Conservation (phyloP, 2,888 invertebrate genomes). For the Rhagophthalmus giganteus region DNA sequence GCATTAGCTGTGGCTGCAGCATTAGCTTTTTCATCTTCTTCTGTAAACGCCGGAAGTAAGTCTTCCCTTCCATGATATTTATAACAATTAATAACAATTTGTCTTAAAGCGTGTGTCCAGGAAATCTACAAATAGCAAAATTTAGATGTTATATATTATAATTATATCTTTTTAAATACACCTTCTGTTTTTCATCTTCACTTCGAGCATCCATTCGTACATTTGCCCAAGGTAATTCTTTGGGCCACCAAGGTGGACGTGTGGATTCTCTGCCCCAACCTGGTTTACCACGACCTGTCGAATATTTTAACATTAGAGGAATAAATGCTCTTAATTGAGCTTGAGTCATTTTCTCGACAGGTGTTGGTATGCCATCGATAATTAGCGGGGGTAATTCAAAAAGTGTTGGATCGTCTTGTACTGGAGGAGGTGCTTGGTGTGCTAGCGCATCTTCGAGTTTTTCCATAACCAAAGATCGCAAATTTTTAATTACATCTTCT, state of each 20-base stretch:
- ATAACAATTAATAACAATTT: constrained; percentile 97
- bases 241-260: constrained; percentile 97
- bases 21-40: constrained; percentile 82
- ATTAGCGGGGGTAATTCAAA: constrained; percentile 95
- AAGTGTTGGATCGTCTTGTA: constrained; percentile 86
- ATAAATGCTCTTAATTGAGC: constrained; percentile 96
- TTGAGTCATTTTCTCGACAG: constrained; percentile 99
- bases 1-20: constrained; percentile 60
- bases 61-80: constrained; percentile 97
- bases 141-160: too few species aligned
- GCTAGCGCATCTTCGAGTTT: constrained; percentile 91
- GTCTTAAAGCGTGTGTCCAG: constrained; percentile 95
- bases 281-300: constrained; percentile 94
- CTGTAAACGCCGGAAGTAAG: constrained; percentile 89
- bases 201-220: constrained; percentile 95
- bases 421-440: constrained; percentile 86
- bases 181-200: constrained; percentile 97
- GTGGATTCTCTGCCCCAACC: constrained; percentile 98
- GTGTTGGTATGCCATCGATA: constrained; percentile 96
- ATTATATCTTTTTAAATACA: too few species aligned
- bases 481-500: constrained; percentile 92
- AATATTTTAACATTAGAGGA: constrained; percentile 96
- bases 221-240: constrained; percentile 97
- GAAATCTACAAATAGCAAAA: constrained; percentile 82
- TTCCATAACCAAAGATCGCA: constrained; percentile 90